Percentiles rank a stretch among this genome's conserved stretches.
Conservation (phyloP, 2,113 vertebrate species). For the Microcebus jonahi region DNA sequence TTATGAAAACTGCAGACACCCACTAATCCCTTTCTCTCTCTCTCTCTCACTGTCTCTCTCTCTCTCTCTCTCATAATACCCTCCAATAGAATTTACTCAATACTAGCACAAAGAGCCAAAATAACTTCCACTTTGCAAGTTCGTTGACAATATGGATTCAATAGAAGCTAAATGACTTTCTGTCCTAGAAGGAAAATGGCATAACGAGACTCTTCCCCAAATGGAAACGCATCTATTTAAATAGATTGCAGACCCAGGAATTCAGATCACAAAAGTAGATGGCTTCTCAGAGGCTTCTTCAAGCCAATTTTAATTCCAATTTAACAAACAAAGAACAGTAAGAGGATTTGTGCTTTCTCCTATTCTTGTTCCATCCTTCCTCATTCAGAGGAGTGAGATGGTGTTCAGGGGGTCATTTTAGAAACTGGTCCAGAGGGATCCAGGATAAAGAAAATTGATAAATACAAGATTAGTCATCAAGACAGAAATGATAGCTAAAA, state of each 20-base stretch:
- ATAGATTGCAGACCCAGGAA: background rate
- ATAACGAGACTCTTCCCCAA: background rate
- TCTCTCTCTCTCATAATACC: background rate
- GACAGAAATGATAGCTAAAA: background rate
- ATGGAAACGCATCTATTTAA: background rate
- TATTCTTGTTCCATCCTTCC: background rate
- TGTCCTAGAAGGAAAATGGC: conserved; percentile 5
- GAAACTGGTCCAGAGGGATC: background rate
- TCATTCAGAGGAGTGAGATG: background rate
- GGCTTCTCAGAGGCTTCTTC: background rate
- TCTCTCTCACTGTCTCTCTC: background rate
- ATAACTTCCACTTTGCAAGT: background rate
- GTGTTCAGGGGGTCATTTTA: background rate
- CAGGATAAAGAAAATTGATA: background rate
- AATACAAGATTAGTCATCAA: background rate
- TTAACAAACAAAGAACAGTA: background rate
- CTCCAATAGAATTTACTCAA: background rate
- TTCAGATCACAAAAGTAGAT: background rate
- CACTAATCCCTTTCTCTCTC: background rate
- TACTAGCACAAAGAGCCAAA: background rate
- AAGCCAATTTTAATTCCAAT: background rate
- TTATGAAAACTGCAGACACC: conserved; percentile 29
- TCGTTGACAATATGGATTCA: background rate
- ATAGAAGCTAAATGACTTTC: background rate
- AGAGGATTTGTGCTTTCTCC: background rate